Conservation (phyloP, 2,888 invertebrate species). For the Phortica magna region DNA sequence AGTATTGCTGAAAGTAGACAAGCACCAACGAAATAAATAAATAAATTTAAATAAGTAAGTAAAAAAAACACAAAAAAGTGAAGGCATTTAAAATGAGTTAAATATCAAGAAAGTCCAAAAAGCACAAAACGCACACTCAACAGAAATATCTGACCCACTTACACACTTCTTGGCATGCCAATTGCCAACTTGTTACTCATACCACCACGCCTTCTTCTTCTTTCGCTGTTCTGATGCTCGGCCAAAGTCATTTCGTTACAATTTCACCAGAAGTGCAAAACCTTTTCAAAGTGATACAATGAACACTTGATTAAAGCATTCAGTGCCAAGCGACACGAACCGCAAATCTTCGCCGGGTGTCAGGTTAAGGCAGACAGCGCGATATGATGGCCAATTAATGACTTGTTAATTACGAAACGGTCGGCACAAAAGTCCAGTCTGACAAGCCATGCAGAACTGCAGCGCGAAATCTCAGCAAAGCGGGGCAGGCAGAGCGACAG, state of each 20-base stretch:
- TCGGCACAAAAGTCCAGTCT: not conserved
- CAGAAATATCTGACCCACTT: constrained; percentile 39
- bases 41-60: constrained; percentile 52
- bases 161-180: constrained; percentile 8
- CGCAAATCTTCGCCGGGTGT: constrained; percentile 7
- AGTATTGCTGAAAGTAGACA: constrained; percentile 82
- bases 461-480: not conserved
- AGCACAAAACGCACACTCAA: constrained; percentile 4
- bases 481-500: constrained; percentile 3
- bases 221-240: not conserved
- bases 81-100: constrained; percentile 44
- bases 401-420: constrained; percentile 2
- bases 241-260: not conserved
- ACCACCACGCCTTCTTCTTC: not conserved
- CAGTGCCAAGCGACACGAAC: not conserved
- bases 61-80: constrained; percentile 37
- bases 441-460: constrained; percentile 38
- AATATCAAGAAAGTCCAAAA: constrained; percentile 26
- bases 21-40: constrained; percentile 47
- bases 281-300: not conserved
- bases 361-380: constrained; percentile 23
- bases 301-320: constrained; percentile 12
- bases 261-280: constrained; percentile 5
- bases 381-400: constrained; percentile 24
- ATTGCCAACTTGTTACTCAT: not conserved